phyloP scores from a whole-genome alignment of 2,888 invertebrate species.

The Stratiomys singularior region DNA sequence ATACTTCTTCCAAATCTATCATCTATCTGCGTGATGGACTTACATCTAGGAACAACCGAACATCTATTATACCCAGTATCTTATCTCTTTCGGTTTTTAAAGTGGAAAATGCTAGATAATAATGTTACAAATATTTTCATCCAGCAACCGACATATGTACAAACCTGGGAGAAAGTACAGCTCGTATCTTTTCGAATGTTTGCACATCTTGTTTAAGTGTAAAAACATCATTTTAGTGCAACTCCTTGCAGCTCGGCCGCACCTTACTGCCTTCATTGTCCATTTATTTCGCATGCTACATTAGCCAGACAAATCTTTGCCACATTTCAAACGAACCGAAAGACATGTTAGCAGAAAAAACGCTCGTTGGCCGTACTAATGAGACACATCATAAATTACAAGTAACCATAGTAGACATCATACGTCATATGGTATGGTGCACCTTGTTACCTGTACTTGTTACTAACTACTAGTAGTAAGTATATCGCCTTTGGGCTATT shows the following conservation, averaged over 20 bases:
- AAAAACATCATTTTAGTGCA: background rate
- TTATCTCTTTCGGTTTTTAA: too few relatives aligned
- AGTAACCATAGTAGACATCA: background rate
- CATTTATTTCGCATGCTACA: background rate
- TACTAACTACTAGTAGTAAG: background rate
- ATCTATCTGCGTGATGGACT: too few relatives aligned
- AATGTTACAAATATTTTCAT: too few relatives aligned
- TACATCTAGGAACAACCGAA: too few relatives aligned
- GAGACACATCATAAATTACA: conserved; percentile 35
- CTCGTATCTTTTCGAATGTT: background rate
- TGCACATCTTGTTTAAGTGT: background rate
- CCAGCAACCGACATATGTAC: background rate
- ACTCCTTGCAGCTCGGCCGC: background rate
- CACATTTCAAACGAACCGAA: background rate
- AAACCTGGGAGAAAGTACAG: background rate
- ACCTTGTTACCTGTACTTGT: background rate
- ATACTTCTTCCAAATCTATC: too few relatives aligned
- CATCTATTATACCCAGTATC: too few relatives aligned
- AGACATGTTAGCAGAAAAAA: conserved; percentile 1
- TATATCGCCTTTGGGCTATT: background rate
- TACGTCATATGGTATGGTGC: conserved; percentile 10
- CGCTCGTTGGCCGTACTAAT: background rate
- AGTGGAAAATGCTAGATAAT: too few relatives aligned
- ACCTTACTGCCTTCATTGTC: too few relatives aligned
- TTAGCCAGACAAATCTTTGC: conserved; percentile 5